A percentile compares a stretch with the other conserved stretches of the same genome.
Evolutionary conservation across 1,140 invertebrate species (phyloP).

Genomic region (Maconellicoccus hirsutus): DNA sequence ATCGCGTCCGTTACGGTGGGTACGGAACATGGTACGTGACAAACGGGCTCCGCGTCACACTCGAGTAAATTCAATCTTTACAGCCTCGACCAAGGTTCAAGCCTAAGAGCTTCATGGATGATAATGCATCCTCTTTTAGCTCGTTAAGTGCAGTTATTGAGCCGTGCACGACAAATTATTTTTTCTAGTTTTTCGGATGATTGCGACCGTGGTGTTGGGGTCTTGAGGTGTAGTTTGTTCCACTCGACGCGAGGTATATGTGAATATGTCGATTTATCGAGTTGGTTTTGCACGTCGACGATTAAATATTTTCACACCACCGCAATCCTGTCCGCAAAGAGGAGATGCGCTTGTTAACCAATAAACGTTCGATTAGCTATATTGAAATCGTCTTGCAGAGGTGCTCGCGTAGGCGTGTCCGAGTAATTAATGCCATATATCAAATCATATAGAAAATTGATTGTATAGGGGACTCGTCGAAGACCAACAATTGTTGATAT

Average conservation of each 20-base stretch:
- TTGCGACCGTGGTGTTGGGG: background rate
- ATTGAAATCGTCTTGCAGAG: background rate
- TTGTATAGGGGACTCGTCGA: too few relatives aligned
- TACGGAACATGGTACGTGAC: constrained; percentile 18
- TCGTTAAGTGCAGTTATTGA: constrained; percentile 22
- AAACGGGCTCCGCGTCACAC: constrained; percentile 13
- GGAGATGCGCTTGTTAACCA: background rate
- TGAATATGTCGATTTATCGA: background rate
- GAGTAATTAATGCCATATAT: background rate
- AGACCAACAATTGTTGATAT: too few relatives aligned
- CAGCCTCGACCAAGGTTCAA: background rate
- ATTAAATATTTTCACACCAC: background rate
- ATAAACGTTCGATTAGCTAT: background rate
- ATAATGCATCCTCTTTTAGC: background rate
- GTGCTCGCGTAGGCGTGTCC: background rate
- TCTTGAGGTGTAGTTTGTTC: background rate
- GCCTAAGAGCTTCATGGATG: background rate
- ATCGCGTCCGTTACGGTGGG: constrained; percentile 16
- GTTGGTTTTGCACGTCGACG: background rate
- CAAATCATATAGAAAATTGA: too few relatives aligned
- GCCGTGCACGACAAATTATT: constrained; percentile 19
- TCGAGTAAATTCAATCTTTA: constrained; percentile 17
- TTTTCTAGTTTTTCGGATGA: background rate
- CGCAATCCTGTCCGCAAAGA: background rate
- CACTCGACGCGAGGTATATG: too few relatives aligned